phyloP scores from a whole-genome alignment of 2,797 vertebrate species.

The Melanotaenia parkinsoni region DNA sequence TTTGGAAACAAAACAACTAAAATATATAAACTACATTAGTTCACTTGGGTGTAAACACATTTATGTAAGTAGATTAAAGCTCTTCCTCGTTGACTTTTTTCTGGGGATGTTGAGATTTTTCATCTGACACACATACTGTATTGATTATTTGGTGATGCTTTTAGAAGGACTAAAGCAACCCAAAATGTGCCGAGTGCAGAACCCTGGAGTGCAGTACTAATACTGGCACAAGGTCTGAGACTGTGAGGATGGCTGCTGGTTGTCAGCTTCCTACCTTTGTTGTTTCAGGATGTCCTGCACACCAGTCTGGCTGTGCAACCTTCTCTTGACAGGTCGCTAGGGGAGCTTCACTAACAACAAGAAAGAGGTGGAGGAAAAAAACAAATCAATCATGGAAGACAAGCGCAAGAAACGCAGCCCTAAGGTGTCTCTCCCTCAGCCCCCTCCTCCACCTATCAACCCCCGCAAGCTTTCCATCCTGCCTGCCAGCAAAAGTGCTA shows the following conservation, averaged over 20 bases:
- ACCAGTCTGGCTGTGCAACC: conserved; percentile 1
- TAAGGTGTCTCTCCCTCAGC: conserved; percentile 88
- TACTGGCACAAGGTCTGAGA: conserved; percentile 33
- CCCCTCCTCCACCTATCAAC: conserved; percentile 82
- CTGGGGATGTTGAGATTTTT: background rate
- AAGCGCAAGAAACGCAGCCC: conserved; percentile 94
- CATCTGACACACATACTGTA: background rate
- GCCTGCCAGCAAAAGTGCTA: conserved; percentile 91
- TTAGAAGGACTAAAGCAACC: conserved; percentile 22
- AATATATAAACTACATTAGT: background rate
- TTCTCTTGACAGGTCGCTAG: background rate
- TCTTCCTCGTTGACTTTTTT: background rate
- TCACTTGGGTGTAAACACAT: background rate
- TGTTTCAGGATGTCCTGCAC: conserved; percentile 56
- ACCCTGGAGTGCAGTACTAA: conserved; percentile 35
- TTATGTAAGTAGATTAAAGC: background rate
- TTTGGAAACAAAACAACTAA: background rate
- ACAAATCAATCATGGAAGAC: conserved; percentile 87
- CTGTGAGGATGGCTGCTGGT: conserved; percentile 26
- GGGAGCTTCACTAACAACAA: background rate
- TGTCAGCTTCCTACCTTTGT: conserved; percentile 64
- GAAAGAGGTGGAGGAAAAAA: background rate
- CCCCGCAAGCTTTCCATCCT: conserved; percentile 88
- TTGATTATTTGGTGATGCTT: background rate
- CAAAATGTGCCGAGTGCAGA: conserved; percentile 27